Percentiles rank a stretch among this genome's conserved stretches.
Evolutionary conservation across 2,888 invertebrate species (phyloP).

Genomic region (Trichogramma evanescens): DNA sequence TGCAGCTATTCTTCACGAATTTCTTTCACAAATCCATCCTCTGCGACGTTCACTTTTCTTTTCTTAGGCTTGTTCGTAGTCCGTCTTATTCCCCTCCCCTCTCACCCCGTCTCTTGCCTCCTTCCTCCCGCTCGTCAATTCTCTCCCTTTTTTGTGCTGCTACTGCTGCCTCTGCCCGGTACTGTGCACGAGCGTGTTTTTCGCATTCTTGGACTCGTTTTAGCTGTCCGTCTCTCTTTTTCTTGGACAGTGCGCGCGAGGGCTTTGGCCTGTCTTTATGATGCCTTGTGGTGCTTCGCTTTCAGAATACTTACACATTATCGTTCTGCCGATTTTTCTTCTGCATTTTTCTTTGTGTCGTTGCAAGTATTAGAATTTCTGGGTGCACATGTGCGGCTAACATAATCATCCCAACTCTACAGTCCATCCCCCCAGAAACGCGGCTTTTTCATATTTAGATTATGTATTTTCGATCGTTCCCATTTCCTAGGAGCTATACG

Average conservation of each 20-base stretch:
- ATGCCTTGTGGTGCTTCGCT: slow-evolving; percentile 15
- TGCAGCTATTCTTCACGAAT: slow-evolving; percentile 44
- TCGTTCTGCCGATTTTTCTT: slow-evolving; percentile 13
- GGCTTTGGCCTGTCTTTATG: background rate
- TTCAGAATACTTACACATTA: slow-evolving; percentile 29
- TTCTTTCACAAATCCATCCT: slow-evolving; percentile 32
- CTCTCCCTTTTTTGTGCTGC: slow-evolving; percentile 14
- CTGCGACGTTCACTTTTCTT: slow-evolving; percentile 18
- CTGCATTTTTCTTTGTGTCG: slow-evolving; percentile 1
- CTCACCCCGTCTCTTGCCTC: slow-evolving; percentile 15
- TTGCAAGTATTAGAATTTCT: too few species aligned
- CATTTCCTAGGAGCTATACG: too few species aligned
- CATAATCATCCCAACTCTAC: too few species aligned
- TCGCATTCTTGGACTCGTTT: slow-evolving; percentile 18
- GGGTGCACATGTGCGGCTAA: too few species aligned
- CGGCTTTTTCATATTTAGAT: too few species aligned
- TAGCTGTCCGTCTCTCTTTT: slow-evolving; percentile 14
- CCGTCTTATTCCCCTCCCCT: slow-evolving; percentile 29
- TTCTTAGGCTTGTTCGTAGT: slow-evolving; percentile 41
- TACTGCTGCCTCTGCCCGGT: slow-evolving; percentile 5
- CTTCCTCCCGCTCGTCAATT: slow-evolving; percentile 8
- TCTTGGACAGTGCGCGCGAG: slow-evolving; percentile 20
- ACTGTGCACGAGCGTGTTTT: slow-evolving; percentile 9
- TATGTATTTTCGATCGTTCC: too few species aligned
- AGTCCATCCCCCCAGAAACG: too few species aligned